Evolutionary conservation across 2,113 vertebrate genomes (phyloP), one percentile per base, ranked within the genome.

Genomic region (Urocynchramus pylzowi): DNA sequence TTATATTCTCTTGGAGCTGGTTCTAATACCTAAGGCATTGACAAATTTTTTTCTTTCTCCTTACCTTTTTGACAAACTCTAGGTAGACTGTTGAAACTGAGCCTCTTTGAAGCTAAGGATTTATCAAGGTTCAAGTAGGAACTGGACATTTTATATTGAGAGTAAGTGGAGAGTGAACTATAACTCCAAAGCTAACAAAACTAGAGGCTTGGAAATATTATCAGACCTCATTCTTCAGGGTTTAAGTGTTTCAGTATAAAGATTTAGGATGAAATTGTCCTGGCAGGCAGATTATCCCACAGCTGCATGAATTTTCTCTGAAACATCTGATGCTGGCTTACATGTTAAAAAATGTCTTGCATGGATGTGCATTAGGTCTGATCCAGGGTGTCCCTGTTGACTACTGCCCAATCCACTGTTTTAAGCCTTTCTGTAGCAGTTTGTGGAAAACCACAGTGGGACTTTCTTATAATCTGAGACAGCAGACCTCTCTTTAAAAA

Each of bases 281-380:
- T 96, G 88, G 79, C 92, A 96, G 89, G 76, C 68, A 95, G 94
- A 93, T 95, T 86, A 90, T 89, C 84, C 93, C 80, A 88, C 94
- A 95, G 94, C 94, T 96, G 93, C 76, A 84, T 26, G 68, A 81
- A 64, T 95, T 92, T 94, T 89, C 87, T 91, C 41, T 63, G 63
- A 89, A 94, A 68, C 87, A 89, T 89, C 91, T 95, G 80, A 70
- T 89, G 39, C 86, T 95, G 87, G 76, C 64, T 96, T 84, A 63
- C 41, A 84, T 67, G 64, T 67, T 93, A 74, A 92, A 91, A 95
- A 90, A 77, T 52, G 15, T 59, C 89, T 59, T 84, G 64, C 56
- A 47, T 77, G 76, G 76, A 67, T 70, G 68, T 70, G 70, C 56
- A n/a, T 84, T 67, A 89, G 76, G 35, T 77, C 59, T 90, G 86